These are phyloP conservation scores for Falcunculus frontatus DNA, from an alignment of 2,113 vertebrate genomes.

Conservation along the genomic window DNA sequence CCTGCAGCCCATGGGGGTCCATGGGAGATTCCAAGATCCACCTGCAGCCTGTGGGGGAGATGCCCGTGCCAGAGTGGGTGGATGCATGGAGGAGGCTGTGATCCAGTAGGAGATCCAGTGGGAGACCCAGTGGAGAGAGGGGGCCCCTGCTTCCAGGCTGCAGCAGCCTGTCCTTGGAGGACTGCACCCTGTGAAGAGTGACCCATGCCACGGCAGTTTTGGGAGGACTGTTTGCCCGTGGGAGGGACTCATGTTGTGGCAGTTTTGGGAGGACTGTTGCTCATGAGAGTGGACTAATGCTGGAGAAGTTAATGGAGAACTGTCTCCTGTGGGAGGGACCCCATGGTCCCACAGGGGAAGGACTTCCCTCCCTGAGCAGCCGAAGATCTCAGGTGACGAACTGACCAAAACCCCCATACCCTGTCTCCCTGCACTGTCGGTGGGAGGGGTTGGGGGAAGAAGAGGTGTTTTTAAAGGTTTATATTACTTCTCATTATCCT, in stretches of 20 bases:
- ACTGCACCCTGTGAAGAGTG: not conserved
- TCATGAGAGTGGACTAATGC: accelerated
- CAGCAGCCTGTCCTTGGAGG: not conserved
- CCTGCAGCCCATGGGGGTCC: not conserved
- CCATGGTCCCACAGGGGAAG: not conserved
- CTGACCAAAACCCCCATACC: not conserved
- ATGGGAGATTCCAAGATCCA: not conserved
- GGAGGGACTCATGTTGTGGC: not conserved
- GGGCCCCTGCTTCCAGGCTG: not conserved
- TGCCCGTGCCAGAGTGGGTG: accelerated
- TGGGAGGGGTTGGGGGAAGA: not conserved
- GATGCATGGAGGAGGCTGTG: not conserved
- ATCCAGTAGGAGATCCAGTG: not conserved
- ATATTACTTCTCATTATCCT: not conserved
- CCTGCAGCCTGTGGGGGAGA: not conserved
- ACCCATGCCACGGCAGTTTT: accelerated
- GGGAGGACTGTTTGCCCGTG: not conserved
- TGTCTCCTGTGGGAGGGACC: not conserved
- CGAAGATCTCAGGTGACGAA: not conserved
- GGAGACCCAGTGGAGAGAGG: not conserved
- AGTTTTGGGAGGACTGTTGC: not conserved
- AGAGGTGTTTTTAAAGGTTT: not conserved
- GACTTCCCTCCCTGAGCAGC: not conserved
- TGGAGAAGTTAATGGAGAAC: not conserved
- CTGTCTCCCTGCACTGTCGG: not conserved